Conservation (phyloP, 2,888 invertebrate species). For the Ophioninae sp. region DNA sequence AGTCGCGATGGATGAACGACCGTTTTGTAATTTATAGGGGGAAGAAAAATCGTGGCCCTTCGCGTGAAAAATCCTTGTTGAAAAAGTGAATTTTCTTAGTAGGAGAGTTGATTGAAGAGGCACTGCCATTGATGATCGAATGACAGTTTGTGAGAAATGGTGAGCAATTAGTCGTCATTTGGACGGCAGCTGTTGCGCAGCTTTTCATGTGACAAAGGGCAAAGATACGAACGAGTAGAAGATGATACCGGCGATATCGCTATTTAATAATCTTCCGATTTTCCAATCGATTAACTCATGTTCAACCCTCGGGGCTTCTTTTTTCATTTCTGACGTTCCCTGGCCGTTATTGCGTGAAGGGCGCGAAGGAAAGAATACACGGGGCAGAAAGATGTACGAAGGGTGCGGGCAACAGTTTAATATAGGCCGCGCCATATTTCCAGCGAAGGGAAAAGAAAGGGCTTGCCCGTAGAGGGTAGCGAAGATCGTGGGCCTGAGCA, state of each 20-base stretch:
- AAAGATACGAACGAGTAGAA: constrained; percentile 41
- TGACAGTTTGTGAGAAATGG: neutral
- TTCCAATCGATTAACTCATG: constrained; percentile 70
- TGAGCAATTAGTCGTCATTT: neutral
- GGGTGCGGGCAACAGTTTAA: constrained; percentile 67
- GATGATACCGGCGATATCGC: constrained; percentile 61
- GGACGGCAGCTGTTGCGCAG: constrained; percentile 34
- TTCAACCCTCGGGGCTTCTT: constrained; percentile 41
- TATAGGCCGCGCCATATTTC: constrained; percentile 70
- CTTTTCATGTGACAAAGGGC: constrained; percentile 27
- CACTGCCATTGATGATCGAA: neutral
- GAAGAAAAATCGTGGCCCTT: neutral
- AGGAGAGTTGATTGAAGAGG: neutral
- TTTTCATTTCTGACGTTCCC: constrained; percentile 42
- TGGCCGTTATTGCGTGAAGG: constrained; percentile 61
- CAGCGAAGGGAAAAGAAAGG: constrained; percentile 47
- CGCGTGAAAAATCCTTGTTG: neutral
- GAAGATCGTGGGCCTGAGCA: constrained; percentile 52
- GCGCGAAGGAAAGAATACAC: constrained; percentile 61
- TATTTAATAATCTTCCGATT: constrained; percentile 71
- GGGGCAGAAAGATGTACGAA: constrained; percentile 46
- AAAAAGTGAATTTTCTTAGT: neutral
- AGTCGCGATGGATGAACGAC: constrained; percentile 16
- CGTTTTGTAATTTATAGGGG: constrained; percentile 24
- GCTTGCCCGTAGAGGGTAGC: constrained; percentile 50